phyloP scores from a whole-genome alignment of 2,888 invertebrate species.

The Eupithecia vulgata region DNA sequence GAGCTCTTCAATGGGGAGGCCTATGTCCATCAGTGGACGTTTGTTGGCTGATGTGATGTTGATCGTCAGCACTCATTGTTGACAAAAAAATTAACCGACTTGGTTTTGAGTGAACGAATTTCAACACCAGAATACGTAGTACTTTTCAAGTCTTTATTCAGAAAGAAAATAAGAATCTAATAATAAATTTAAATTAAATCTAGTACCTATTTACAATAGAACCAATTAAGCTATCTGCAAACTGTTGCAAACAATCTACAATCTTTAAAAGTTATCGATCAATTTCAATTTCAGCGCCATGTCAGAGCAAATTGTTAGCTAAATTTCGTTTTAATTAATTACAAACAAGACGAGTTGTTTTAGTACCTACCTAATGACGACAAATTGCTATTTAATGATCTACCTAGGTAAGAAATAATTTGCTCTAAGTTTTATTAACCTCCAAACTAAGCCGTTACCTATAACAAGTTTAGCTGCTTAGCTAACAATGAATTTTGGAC shows the following conservation, averaged over 20 bases:
- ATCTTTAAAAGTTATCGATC: slow-evolving; percentile 48
- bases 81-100: slow-evolving; percentile 19
- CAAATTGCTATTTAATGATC: background rate
- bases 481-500: no score
- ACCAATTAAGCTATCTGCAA: no score
- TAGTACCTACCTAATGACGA: background rate
- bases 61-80: background rate
- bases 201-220: no score
- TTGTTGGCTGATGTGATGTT: background rate
- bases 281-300: slow-evolving; percentile 33
- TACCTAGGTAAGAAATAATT: background rate
- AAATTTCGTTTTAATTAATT: background rate
- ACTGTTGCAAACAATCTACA: no score
- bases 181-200: no score
- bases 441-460: no score
- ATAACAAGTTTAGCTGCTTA: no score
- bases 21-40: background rate
- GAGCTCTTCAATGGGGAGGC: background rate
- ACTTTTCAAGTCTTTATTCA: no score
- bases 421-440: no score
- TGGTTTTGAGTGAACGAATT: slow-evolving; percentile 40
- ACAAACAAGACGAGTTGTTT: background rate
- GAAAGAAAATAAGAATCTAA: no score
- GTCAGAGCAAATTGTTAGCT: background rate
- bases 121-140: slow-evolving; percentile 38